A percentile compares a stretch with the other conserved stretches of the same genome.
Conservation (phyloP, 2,113 vertebrate species). For the Microtus richardsoni region DNA sequence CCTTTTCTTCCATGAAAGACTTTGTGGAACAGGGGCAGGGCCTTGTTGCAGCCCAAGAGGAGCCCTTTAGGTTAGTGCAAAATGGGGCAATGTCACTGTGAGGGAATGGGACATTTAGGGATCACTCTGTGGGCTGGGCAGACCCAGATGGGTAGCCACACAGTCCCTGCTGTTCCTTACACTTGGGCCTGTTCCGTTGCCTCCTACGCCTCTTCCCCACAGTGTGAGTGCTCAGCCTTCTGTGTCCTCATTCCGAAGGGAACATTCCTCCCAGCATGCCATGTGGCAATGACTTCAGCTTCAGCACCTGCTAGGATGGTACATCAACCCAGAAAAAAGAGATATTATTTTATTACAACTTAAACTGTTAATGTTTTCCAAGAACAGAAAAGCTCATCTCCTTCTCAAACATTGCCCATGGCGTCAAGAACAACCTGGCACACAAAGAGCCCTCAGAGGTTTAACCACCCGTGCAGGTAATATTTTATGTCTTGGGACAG, state of each 20-base stretch:
- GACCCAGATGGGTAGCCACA: neutral
- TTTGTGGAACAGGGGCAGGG: too few species aligned
- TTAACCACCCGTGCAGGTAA: neutral
- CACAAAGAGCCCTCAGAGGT: neutral
- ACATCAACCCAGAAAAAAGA: neutral
- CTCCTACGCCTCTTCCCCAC: constrained; percentile 39
- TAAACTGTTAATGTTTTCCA: constrained; percentile 6
- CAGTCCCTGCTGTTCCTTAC: neutral
- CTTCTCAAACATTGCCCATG: neutral
- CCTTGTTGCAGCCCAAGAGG: neutral
- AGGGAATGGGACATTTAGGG: neutral
- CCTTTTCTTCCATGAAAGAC: neutral
- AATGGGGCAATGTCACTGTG: neutral
- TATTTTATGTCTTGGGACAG: neutral
- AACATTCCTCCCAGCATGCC: constrained; percentile 3
- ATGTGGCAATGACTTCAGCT: neutral
- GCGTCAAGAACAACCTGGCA: neutral
- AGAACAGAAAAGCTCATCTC: neutral
- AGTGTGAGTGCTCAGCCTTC: neutral
- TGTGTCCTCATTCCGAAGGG: constrained; percentile 24
- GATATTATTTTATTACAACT: neutral
- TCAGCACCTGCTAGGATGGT: neutral
- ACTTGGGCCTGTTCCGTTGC: neutral
- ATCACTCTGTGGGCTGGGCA: neutral
- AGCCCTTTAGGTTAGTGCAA: neutral